Evolutionary conservation across 2,797 vertebrate species (phyloP).

Genomic region (Nyctalus aviator): DNA sequence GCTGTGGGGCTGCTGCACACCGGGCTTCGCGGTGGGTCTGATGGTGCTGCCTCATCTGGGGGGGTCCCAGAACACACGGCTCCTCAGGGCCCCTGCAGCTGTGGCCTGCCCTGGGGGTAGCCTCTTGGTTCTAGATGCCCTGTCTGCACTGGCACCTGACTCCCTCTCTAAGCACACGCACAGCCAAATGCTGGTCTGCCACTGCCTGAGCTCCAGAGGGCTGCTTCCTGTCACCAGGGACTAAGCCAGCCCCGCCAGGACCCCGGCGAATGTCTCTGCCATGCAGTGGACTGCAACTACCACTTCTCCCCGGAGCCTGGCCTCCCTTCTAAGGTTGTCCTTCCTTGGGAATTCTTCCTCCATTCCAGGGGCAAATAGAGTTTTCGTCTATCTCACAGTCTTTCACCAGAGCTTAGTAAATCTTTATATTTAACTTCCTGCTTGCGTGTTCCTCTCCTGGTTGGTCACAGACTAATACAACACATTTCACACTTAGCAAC

Average conservation of each 20-base stretch:
- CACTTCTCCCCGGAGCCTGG: neutral
- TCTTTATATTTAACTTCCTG: constrained; percentile 3
- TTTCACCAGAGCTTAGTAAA: neutral
- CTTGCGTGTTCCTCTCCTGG: constrained; percentile 32
- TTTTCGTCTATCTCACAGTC: neutral
- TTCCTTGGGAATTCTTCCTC: neutral
- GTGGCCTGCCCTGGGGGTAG: neutral
- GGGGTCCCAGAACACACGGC: neutral
- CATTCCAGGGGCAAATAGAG: neutral
- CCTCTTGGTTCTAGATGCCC: neutral
- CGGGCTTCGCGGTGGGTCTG: neutral
- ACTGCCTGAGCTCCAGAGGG: too few species aligned
- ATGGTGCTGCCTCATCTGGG: neutral
- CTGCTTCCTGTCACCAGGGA: neutral
- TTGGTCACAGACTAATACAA: neutral
- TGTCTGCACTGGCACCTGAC: too few species aligned
- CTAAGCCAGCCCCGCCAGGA: neutral
- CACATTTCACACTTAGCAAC: constrained; percentile 19
- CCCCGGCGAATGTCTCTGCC: neutral
- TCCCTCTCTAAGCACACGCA: too few species aligned
- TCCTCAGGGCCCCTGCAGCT: neutral
- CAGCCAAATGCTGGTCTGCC: neutral
- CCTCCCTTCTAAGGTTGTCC: neutral
- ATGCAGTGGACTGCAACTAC: neutral
- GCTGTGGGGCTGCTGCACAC: neutral